These are phyloP conservation scores for Varanus salvator DNA, from an alignment of 2,113 vertebrate genomes.

Conservation along the genomic window DNA sequence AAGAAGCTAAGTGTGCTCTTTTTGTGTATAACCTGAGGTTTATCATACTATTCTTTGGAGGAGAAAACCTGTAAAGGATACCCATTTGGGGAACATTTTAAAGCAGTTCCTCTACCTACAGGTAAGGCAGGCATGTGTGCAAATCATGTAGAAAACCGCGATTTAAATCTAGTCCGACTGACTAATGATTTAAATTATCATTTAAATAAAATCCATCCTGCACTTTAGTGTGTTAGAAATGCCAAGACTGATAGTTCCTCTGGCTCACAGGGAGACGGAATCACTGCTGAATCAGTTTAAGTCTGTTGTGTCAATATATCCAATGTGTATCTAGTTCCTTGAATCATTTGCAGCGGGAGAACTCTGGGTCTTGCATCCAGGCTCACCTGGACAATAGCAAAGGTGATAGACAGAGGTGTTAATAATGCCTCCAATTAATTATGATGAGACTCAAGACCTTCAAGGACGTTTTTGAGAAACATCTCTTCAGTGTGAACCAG, in stretches of 20 bases:
- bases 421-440: not conserved
- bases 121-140: too few species aligned
- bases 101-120: too few species aligned
- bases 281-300: not conserved
- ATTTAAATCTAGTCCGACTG: too few species aligned
- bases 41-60: too few species aligned
- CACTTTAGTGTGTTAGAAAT: not conserved
- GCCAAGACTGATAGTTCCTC: not conserved
- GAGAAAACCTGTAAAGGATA: too few species aligned
- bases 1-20: too few species aligned
- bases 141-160: too few species aligned
- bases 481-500: not conserved
- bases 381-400: not conserved
- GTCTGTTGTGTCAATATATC: not conserved
- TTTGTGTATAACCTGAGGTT: too few species aligned
- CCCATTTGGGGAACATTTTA: too few species aligned
- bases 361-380: accelerated
- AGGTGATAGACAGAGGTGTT: not conserved
- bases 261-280: not conserved
- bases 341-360: not conserved
- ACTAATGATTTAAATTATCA: too few species aligned
- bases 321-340: not conserved
- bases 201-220: too few species aligned
- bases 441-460: not conserved
- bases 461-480: not conserved